Percentiles rank a stretch among this genome's conserved stretches.
These are phyloP conservation scores for Mythimna loreyi DNA, from an alignment of 2,888 invertebrate species.

Conservation along the genomic window DNA sequence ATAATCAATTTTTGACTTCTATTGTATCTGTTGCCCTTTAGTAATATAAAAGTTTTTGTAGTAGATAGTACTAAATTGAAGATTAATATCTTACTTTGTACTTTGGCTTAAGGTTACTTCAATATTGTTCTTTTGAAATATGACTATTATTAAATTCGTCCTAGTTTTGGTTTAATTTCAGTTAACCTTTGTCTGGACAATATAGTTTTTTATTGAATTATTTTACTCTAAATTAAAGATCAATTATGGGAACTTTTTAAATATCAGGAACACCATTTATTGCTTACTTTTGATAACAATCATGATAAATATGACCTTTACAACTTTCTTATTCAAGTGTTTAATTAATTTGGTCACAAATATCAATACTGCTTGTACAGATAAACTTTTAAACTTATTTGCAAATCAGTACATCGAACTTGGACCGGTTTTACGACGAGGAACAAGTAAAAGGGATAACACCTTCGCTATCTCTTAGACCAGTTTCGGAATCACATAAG, in stretches of 20 bases:
- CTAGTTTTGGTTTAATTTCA: constrained; percentile 2
- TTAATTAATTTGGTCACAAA: neutral
- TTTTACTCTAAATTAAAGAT: neutral
- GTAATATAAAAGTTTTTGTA: constrained; percentile 23
- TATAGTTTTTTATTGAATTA: neutral
- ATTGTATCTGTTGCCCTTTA: constrained; percentile 18
- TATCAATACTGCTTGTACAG: neutral
- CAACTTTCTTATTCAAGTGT: constrained; percentile 7
- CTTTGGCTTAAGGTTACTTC: neutral
- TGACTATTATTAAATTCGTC: neutral
- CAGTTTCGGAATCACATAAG: constrained; percentile 52
- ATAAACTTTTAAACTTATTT: constrained; percentile 15
- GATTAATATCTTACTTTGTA: neutral
- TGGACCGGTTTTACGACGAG: constrained; percentile 53
- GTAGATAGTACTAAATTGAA: constrained; percentile 6
- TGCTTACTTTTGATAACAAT: neutral
- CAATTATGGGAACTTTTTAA: neutral
- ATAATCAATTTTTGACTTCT: constrained; percentile 18
- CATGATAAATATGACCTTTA: neutral
- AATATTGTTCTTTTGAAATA: constrained; percentile 6
- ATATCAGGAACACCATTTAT: neutral
- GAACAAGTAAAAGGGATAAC: constrained; percentile 63
- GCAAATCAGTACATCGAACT: constrained; percentile 36
- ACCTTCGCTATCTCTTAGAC: constrained; percentile 54
- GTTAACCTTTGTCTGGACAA: neutral